Evolutionary conservation across 2,888 invertebrate genomes (phyloP), one percentile per base, ranked within the genome.

Genomic region (Synanthedon vespiformis): DNA sequence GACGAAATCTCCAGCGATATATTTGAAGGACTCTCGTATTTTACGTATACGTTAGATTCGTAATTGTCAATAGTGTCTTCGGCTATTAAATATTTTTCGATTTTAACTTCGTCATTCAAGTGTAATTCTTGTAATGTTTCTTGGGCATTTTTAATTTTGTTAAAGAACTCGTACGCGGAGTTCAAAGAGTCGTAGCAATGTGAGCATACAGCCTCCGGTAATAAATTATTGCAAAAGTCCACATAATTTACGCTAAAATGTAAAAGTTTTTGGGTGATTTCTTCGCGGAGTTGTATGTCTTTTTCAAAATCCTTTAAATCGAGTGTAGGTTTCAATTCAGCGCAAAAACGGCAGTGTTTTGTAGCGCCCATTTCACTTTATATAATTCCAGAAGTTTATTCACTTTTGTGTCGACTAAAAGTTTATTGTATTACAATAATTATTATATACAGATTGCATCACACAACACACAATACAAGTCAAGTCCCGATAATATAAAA

Each of bases 161-260:
- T 64, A 2, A 82, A 62, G 53, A 84, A 84, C 3, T 79, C 72
- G 55, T 74, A 79, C 10, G 81, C 78, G 60, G 77, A 78, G 56
- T 77, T 77, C 40, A 84, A 56, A 6, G 71, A 74, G 27, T 81
- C 77, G 61, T 76, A 78, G 55, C 83, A 84, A 1, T 78, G 63
- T 49, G 79, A 76, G 67, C 83, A 84, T 40, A 82, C 67, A 1
- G 80, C 80, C 70, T 76, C 80, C 2, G 83, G 83, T 18, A 84
- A 61, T 6, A 58, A 60, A 52, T 60, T 58, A 61, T 63, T 67
- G 27, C 66, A 64, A 53, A 85, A 64, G 59, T 85, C 74, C n/a
- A 84, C 72, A 56, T 80, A 82, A 12, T 74, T 63, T 16, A 79
- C 78, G 56, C 83, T 84, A 12, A 85, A 58, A 56, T 81, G 77